phyloP scores from a whole-genome alignment of 2,113 vertebrate genomes.

The Castor canadensis region DNA sequence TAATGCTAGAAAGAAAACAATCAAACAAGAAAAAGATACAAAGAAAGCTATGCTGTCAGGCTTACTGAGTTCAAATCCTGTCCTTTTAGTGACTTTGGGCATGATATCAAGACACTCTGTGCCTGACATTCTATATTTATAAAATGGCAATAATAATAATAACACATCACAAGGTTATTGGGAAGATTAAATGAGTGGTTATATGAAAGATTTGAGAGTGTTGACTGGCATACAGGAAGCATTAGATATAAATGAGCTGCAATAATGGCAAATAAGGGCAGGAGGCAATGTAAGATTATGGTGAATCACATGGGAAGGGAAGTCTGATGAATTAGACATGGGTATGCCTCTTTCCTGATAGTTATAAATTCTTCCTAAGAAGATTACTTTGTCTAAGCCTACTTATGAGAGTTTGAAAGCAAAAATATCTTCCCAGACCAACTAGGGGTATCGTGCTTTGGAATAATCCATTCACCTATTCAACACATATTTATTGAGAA shows the following conservation, averaged over 20 bases:
- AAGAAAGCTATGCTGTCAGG: neutral
- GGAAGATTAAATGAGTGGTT: neutral
- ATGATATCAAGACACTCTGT: neutral
- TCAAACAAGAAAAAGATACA: accelerated
- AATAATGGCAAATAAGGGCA: neutral
- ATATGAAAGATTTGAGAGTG: neutral
- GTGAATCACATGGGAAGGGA: neutral
- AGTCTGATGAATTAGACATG: neutral
- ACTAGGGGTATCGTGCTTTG: neutral
- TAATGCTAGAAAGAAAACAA: neutral
- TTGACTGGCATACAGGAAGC: neutral
- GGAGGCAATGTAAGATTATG: neutral
- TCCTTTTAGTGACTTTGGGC: neutral
- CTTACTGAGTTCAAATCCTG: neutral
- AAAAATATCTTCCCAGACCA: neutral
- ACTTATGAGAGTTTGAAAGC: neutral
- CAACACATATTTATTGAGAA: neutral
- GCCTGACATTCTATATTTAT: neutral
- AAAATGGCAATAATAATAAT: neutral
- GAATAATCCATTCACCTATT: neutral
- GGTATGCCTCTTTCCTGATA: neutral
- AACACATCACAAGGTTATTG: neutral
- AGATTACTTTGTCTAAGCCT: neutral
- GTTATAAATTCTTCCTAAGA: neutral
- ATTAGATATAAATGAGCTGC: neutral